Percentiles rank a stretch among this genome's conserved stretches.
Evolutionary conservation across 2,113 vertebrate species (phyloP).

Genomic region (Dasyprocta punctata): DNA sequence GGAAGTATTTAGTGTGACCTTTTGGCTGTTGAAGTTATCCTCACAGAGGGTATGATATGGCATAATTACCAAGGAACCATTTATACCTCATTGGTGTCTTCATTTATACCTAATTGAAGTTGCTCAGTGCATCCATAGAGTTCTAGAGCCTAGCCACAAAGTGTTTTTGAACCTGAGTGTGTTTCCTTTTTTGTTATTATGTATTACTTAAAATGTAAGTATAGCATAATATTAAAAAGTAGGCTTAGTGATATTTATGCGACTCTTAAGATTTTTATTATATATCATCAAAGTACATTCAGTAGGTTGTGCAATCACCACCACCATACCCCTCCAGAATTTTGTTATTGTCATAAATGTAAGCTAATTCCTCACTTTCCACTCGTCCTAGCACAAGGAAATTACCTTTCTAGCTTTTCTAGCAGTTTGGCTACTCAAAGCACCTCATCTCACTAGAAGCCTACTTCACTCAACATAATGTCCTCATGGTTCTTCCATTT

Average conservation of each 20-base stretch:
- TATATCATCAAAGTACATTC: background rate
- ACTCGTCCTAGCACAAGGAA: background rate
- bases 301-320: background rate
- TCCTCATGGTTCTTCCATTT: background rate
- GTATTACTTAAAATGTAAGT: background rate
- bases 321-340: background rate
- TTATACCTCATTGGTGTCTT: background rate
- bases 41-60: background rate
- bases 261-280: background rate
- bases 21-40: background rate
- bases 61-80: background rate
- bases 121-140: background rate
- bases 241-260: background rate
- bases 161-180: background rate
- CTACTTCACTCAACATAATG: background rate
- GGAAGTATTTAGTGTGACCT: background rate
- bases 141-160: background rate
- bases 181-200: constrained; percentile 1
- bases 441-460: background rate
- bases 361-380: background rate
- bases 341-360: background rate
- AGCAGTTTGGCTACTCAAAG: background rate
- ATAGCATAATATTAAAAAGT: background rate
- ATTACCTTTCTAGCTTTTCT: background rate
- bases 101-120: background rate